Evolutionary conservation across 2,797 vertebrate genomes (phyloP).

Genomic region (Acanthornis magna): DNA sequence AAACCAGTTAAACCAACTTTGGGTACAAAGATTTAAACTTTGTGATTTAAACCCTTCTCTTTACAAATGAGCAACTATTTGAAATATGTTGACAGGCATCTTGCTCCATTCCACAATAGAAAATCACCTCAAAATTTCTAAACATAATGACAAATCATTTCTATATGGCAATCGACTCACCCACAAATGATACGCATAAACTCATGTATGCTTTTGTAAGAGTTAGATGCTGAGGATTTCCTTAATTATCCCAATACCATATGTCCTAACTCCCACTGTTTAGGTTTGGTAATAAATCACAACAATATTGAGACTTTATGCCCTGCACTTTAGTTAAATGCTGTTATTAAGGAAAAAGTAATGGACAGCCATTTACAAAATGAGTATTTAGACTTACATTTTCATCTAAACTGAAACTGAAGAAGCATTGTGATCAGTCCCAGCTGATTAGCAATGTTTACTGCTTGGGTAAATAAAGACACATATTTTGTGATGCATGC

Average conservation of each 20-base stretch:
- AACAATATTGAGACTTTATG: not conserved
- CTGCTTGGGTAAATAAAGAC: slow-evolving; percentile 35
- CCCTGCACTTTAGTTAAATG: slow-evolving; percentile 6
- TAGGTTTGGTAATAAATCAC: slow-evolving; percentile 9
- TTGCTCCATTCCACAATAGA: not conserved
- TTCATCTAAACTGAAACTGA: slow-evolving; percentile 51
- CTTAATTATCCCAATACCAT: slow-evolving; percentile 20
- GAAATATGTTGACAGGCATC: not conserved
- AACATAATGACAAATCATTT: not conserved
- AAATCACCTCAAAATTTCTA: not conserved
- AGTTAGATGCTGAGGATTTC: slow-evolving; percentile 2
- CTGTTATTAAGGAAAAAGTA: slow-evolving; percentile 1
- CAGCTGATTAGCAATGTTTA: slow-evolving; percentile 41
- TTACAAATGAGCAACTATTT: not conserved
- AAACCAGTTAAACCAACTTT: not conserved
- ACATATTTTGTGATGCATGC: slow-evolving; percentile 9
- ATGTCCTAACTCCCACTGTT: not conserved
- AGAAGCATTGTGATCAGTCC: slow-evolving; percentile 33
- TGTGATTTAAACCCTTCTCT: not conserved
- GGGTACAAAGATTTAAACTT: not conserved
- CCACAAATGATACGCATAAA: not conserved
- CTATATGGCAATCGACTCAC: not conserved
- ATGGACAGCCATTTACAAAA: slow-evolving; percentile 1
- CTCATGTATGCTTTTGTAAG: not conserved
- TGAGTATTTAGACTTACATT: slow-evolving; percentile 5